A percentile compares a stretch with the other conserved stretches of the same genome.
phyloP scores from a whole-genome alignment of 2,113 vertebrate genomes.

The Tylochromis polylepis region DNA sequence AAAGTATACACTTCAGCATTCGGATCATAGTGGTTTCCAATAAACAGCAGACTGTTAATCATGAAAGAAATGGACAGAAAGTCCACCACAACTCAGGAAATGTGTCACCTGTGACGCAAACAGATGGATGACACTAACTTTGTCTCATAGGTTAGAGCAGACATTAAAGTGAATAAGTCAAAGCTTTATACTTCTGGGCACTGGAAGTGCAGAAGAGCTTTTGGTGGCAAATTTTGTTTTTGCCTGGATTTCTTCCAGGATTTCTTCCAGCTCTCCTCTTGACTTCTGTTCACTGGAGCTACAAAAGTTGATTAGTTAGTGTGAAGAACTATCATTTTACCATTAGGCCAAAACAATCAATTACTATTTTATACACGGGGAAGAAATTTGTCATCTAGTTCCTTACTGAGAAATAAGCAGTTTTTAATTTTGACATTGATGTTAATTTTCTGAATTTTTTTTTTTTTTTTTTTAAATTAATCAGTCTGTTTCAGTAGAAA shows the following conservation, averaged over 20 bases:
- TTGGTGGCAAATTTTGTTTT: neutral
- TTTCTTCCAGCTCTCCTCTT: neutral
- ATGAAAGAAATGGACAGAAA: neutral
- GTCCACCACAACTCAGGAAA: neutral
- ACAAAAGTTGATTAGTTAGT: neutral
- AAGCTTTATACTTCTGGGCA: neutral
- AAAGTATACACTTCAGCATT: neutral
- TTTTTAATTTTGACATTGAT: neutral
- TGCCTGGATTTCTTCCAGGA: neutral
- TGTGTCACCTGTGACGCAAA: neutral
- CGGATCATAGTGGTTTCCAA: neutral
- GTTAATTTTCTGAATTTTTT: neutral
- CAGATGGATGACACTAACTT: constrained; percentile 16
- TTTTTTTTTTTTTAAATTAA: too few relatives aligned
- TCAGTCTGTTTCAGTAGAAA: neutral
- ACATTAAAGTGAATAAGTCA: neutral
- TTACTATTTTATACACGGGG: neutral
- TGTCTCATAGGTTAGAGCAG: neutral
- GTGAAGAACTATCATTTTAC: neutral
- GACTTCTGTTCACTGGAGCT: neutral
- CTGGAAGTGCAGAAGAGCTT: neutral
- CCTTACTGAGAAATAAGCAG: neutral
- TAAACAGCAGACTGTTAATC: neutral
- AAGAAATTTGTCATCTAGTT: neutral
- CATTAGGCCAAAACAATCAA: neutral